Evolutionary conservation across 53 echinoderm and acorn worm genomes (phyloP).

Genomic region (Zoroaster sp.): DNA sequence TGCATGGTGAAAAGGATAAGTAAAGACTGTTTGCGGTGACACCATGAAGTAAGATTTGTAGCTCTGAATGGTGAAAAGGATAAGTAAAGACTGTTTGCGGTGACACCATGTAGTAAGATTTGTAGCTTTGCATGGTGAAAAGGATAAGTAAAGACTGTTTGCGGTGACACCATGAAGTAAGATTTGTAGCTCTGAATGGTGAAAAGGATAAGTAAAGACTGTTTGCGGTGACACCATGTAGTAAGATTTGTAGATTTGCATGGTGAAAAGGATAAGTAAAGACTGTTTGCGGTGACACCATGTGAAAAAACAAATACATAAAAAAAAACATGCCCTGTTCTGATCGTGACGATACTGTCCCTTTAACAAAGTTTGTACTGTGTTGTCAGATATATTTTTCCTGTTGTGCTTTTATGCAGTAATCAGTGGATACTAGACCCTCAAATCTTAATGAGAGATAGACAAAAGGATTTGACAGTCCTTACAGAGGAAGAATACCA

Average conservation of each 20-base stretch:
- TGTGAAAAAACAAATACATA: neutral
- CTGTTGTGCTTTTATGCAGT: slow-evolving; percentile 49
- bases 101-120: no score
- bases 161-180: no score
- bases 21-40: no score
- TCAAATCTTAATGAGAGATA: slow-evolving; percentile 74
- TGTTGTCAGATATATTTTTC: neutral
- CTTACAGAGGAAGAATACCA: slow-evolving; percentile 85
- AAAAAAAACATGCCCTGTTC: neutral
- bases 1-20: no score
- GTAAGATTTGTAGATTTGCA: neutral
- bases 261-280: neutral
- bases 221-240: neutral
- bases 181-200: no score
- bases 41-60: no score
- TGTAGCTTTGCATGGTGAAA: no score
- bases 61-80: no score
- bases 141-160: no score
- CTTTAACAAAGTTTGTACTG: neutral
- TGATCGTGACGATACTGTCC: no score
- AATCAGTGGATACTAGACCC: slow-evolving; percentile 94
- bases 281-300: neutral
- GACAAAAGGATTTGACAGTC: slow-evolving; percentile 71
- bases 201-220: no score
- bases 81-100: no score